Evolutionary conservation across 1,140 invertebrate species (phyloP).

Genomic region (Eumeta japonica): DNA sequence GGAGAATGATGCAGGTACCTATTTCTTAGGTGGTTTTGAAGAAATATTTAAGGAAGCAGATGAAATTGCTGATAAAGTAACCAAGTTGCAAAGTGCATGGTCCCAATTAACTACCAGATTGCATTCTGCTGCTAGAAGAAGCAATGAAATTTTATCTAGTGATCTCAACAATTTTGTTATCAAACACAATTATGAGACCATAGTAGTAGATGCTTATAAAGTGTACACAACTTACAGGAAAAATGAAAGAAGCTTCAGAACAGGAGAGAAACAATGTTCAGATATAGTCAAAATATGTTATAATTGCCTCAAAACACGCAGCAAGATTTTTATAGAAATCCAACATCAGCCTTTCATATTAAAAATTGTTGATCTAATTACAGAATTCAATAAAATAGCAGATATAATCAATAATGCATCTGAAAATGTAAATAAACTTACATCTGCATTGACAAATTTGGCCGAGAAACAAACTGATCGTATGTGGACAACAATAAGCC

Average conservation of each 20-base stretch:
- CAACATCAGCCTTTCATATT: conserved; percentile 38
- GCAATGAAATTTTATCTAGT: conserved; percentile 35
- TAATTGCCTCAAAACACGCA: conserved; percentile 45
- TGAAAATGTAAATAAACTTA: conserved; percentile 36
- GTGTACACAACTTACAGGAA: conserved; percentile 31
- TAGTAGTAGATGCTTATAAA: conserved; percentile 35
- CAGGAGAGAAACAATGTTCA: conserved; percentile 32
- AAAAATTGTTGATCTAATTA: conserved; percentile 44
- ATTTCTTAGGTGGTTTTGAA: conserved; percentile 36
- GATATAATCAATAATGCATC: conserved; percentile 36
- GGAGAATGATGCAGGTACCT: conserved; percentile 26
- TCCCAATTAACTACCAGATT: conserved; percentile 35
- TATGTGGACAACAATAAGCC: conserved; percentile 39
- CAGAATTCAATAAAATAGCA: conserved; percentile 41
- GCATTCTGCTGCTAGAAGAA: conserved; percentile 43
- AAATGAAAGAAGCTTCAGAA: conserved; percentile 32
- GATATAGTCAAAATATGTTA: conserved; percentile 45
- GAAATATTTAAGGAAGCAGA: conserved; percentile 38
- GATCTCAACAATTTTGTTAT: conserved; percentile 41
- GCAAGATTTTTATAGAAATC: conserved; percentile 38
- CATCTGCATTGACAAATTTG: conserved; percentile 18
- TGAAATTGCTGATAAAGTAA: conserved; percentile 32
- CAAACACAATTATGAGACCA: conserved; percentile 34
- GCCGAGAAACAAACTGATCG: conserved; percentile 33
- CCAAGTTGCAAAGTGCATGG: conserved; percentile 42